These are phyloP conservation scores for Parasteatoda lunata DNA, from an alignment of 2,888 invertebrate genomes.

Conservation along the genomic window DNA sequence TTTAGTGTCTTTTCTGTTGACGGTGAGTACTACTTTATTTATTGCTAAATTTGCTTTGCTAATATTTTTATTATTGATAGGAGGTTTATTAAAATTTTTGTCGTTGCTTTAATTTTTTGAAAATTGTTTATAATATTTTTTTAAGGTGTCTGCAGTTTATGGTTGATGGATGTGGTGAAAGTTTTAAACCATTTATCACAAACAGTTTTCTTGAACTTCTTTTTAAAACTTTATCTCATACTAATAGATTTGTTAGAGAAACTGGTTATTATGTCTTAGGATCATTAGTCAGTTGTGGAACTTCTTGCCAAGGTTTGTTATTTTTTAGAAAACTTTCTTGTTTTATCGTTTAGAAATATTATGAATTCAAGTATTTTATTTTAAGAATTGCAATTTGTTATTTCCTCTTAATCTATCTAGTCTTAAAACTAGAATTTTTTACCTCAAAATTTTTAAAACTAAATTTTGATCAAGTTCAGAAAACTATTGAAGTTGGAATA, in stretches of 20 bases:
- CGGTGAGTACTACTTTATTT: too few species aligned
- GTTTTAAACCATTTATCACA: conserved; percentile 75
- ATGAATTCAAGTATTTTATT: too few species aligned
- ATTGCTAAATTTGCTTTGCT: not conserved
- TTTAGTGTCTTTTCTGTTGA: too few species aligned
- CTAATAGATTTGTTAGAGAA: conserved; percentile 78
- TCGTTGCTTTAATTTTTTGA: not conserved
- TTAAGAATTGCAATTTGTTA: too few species aligned
- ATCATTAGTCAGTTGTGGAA: conserved; percentile 75
- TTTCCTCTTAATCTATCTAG: too few species aligned
- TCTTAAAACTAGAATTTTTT: too few species aligned
- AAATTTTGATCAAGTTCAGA: too few species aligned
- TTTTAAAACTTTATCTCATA: conserved; percentile 75
- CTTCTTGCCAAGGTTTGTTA: conserved; percentile 70
- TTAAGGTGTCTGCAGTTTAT: conserved; percentile 76
- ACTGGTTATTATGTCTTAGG: conserved; percentile 76
- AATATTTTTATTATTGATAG: not conserved
- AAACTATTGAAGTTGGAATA: too few species aligned
- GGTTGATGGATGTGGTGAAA: conserved; percentile 75
- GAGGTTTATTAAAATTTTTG: not conserved
- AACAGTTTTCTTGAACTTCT: conserved; percentile 76
- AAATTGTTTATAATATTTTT: not conserved
- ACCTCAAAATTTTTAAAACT: too few species aligned
- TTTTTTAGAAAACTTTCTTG: too few species aligned
- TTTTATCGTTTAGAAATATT: too few species aligned